phyloP scores from a whole-genome alignment of 2,888 invertebrate species.

The Pyrgus malvae region DNA sequence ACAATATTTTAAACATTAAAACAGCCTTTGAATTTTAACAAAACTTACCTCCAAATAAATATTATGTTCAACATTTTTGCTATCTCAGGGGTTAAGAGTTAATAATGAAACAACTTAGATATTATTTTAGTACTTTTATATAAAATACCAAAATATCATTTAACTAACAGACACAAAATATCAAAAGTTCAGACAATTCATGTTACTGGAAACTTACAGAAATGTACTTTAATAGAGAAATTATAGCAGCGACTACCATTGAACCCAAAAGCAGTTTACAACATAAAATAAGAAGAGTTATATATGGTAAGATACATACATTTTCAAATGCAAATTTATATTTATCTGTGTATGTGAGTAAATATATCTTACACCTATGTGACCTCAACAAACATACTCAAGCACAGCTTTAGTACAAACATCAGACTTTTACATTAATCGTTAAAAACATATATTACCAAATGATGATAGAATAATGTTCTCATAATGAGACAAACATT shows the following conservation, averaged over 20 bases:
- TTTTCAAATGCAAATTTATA: slow-evolving; percentile 16
- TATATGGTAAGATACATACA: no score
- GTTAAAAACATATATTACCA: slow-evolving; percentile 33
- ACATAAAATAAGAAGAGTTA: neutral
- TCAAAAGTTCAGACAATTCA: slow-evolving; percentile 45
- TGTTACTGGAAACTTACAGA: slow-evolving; percentile 21
- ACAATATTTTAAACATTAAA: no score
- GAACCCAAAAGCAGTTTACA: neutral
- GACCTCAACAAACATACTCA: slow-evolving; percentile 53
- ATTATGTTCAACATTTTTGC: no score
- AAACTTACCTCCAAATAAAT: no score
- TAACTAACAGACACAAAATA: slow-evolving; percentile 52
- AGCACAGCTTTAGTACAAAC: slow-evolving; percentile 61
- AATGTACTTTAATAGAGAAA: neutral
- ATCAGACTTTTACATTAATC: slow-evolving; percentile 64
- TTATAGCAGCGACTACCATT: neutral
- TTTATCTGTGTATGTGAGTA: slow-evolving; percentile 12
- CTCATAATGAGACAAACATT: slow-evolving; percentile 43
- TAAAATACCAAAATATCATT: slow-evolving; percentile 67
- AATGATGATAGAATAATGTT: slow-evolving; percentile 33
- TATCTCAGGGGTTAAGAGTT: neutral
- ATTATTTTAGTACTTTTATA: slow-evolving; percentile 55
- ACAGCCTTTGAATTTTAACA: no score
- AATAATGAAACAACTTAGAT: slow-evolving; percentile 7
- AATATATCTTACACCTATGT: slow-evolving; percentile 55